Evolutionary conservation across 2,113 vertebrate species (phyloP).

Genomic region (Desmodus rotundus): DNA sequence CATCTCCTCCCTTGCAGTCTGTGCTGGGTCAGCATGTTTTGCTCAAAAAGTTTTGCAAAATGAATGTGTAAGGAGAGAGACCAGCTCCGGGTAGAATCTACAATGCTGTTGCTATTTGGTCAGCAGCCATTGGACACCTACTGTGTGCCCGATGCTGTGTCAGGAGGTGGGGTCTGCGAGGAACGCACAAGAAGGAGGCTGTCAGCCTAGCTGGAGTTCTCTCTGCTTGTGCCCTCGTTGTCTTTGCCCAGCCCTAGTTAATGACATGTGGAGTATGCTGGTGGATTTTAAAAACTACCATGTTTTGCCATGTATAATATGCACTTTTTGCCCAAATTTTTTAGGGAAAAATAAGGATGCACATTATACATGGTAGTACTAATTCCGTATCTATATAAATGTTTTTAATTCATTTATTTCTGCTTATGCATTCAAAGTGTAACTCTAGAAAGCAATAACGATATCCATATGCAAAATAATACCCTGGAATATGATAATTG

Average conservation of each 20-base stretch:
- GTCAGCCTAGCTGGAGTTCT: neutral
- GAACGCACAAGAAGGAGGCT: rapidly evolving
- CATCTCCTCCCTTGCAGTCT: too few relatives aligned
- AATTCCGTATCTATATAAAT: too few relatives aligned
- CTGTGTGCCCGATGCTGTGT: neutral
- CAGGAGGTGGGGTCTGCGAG: too few relatives aligned
- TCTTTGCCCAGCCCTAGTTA: neutral
- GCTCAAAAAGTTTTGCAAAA: neutral
- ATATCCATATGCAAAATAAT: too few relatives aligned
- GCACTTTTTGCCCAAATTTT: too few relatives aligned
- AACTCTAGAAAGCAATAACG: too few relatives aligned
- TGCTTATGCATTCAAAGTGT: too few relatives aligned
- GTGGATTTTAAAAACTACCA: neutral
- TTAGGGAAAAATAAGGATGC: too few relatives aligned
- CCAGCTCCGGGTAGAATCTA: neutral
- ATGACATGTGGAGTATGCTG: neutral
- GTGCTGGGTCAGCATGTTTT: neutral
- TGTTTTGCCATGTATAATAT: too few relatives aligned
- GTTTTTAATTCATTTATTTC: too few relatives aligned
- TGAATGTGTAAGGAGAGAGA: neutral
- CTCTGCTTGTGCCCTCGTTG: neutral
- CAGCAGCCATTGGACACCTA: neutral
- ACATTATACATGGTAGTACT: too few relatives aligned
- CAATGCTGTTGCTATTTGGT: neutral
- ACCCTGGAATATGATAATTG: too few relatives aligned